Evolutionary conservation across 2,888 invertebrate genomes (phyloP).

Genomic region (Limnephilus lunatus): DNA sequence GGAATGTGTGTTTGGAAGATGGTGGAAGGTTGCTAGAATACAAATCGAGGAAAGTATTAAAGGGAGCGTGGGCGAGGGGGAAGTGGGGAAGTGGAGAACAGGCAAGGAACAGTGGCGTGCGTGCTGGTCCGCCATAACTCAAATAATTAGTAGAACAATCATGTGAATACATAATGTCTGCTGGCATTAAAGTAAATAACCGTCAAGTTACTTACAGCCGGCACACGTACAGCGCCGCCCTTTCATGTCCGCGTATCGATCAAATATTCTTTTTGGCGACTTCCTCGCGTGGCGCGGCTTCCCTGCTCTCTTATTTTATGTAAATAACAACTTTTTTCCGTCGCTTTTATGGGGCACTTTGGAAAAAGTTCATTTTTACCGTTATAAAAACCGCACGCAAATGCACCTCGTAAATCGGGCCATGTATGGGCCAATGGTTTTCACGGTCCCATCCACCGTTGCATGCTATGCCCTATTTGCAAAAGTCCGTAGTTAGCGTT

Average conservation of each 20-base stretch:
- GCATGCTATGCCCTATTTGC: constrained; percentile 43
- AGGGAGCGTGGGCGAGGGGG: background rate
- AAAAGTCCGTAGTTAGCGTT: constrained; percentile 10
- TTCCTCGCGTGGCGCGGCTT: constrained; percentile 61
- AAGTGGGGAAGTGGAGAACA: background rate
- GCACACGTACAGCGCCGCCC: constrained; percentile 51
- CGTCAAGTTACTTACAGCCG: constrained; percentile 53
- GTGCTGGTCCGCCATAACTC: constrained; percentile 64
- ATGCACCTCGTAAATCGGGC: constrained; percentile 58
- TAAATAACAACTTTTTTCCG: constrained; percentile 61
- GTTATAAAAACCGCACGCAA: constrained; percentile 60
- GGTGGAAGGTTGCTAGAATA: constrained; percentile 46
- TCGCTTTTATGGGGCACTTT: constrained; percentile 42
- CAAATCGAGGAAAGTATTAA: constrained; percentile 50
- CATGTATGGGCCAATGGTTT: constrained; percentile 29
- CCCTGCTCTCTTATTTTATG: constrained; percentile 61
- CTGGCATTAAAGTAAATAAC: constrained; percentile 65
- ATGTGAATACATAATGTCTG: constrained; percentile 66
- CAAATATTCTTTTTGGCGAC: constrained; percentile 65
- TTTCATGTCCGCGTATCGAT: constrained; percentile 63
- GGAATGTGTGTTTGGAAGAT: constrained; percentile 56
- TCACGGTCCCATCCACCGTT: background rate
- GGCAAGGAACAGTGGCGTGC: constrained; percentile 44
- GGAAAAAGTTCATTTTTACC: constrained; percentile 51
- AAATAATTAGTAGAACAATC: constrained; percentile 66